Conservation (phyloP, 2,113 vertebrate species). For the Corvus hawaiiensis region DNA sequence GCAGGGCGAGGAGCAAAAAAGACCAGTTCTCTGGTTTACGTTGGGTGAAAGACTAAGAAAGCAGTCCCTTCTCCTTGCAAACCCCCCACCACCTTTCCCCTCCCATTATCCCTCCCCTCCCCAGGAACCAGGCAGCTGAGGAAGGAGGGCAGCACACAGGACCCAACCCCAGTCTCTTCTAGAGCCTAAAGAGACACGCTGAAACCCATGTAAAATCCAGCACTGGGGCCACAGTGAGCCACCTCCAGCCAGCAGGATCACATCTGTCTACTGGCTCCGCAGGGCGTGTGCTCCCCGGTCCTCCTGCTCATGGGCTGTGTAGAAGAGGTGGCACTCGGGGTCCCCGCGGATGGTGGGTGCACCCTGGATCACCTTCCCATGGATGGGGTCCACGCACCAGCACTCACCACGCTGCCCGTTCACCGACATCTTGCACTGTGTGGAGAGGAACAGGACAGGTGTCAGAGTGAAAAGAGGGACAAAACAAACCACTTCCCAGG, state of each 20-base stretch:
- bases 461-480: background rate
- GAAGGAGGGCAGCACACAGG: conserved; percentile 26
- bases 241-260: conserved; percentile 35
- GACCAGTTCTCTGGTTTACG: conserved; percentile 59
- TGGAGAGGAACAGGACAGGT: background rate
- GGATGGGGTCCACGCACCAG: conserved; percentile 93
- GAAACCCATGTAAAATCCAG: conserved; percentile 64
- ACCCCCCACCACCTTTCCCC: background rate
- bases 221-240: conserved; percentile 6
- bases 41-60: conserved; percentile 70
- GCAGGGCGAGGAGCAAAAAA: background rate
- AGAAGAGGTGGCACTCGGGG: conserved; percentile 90
- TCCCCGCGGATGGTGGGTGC: conserved; percentile 88
- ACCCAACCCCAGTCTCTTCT: conserved; percentile 65
- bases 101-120: background rate
- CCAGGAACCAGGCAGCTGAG: conserved; percentile 4
- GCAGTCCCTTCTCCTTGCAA: conserved; percentile 49
- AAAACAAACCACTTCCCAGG: background rate
- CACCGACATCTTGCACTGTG: conserved; percentile 96
- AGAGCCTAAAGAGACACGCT: conserved; percentile 68
- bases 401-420: conserved; percentile 94
- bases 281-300: conserved; percentile 67
- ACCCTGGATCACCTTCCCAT: conserved; percentile 82
- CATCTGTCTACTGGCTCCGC: conserved; percentile 60
- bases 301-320: conserved; percentile 79